Evolutionary conservation across 2,113 vertebrate genomes (phyloP), one percentile per base, ranked within the genome.

Genomic region (Esox niger): DNA sequence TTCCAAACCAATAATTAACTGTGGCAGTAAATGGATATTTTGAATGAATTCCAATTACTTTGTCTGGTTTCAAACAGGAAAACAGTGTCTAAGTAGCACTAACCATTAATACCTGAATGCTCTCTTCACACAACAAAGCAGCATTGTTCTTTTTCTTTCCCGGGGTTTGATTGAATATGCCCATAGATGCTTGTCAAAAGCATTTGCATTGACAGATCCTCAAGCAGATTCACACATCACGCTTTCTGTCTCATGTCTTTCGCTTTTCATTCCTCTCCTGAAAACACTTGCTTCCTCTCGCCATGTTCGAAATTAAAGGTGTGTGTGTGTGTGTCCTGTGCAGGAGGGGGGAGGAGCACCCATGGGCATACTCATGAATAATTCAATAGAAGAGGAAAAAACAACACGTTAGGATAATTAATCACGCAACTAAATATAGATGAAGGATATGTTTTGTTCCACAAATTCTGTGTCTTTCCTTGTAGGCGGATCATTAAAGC

Each of bases 381-480:
- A 84, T 82, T 84, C 64, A 86, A 38, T 29, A 46, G 32, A 15
- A 13, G 25, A 73, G 54, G 62, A 47, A 43, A 27, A 52, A 6
- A 47, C 63, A 52, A 63, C 43, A 30, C 20, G 57, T 69, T 61
- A 49, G 23, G 69, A 71, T 84, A 83, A 82, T 87, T 86, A 81
- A 83, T 82, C 74, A 73, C 27, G 69, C 60, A 72, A 70, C 76
- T 84, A 85, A 87, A 77, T 76, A 79, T 76, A 84, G 78, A 81
- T 67, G 71, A 66, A 65, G 55, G 65, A 17, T 67, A 8, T 67
- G 68, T 76, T 71, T 71, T 71, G 75, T 75, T 69, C 47, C 58
- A 70, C 32, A 43, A 64, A 47, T 74, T 33, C 52, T 9, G 63
- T 33, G 57, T 80, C 65, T 31, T 71, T 73, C 55, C 25, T 60